Base-by-base conservation (phyloP, 1,140 invertebrate genomes). In the Potamilus streckersoni region DNA sequence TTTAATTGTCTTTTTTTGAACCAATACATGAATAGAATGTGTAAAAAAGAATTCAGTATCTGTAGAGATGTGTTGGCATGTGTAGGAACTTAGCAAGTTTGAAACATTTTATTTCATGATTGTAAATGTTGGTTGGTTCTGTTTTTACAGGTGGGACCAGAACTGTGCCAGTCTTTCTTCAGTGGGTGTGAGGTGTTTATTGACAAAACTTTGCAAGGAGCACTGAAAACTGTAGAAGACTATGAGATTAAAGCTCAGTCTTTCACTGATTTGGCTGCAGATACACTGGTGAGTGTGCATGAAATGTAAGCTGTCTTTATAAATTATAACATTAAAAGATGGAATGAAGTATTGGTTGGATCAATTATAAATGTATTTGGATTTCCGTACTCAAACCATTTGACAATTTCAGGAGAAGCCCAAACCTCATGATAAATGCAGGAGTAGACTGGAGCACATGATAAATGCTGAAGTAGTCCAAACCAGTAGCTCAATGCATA, bases 121-220 rank as follows among this genome's bases (percentile, higher is more conserved):
- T 66, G 14, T 69, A 56, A 19, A 49, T 69, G 15, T 49, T n/a
- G 27, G 49, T 13, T 57, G 12, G 17, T 23, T n/a, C n/a, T 59
- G 79, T 0, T 78, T 71, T 79, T 79, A 16, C 77, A 89, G 87
- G 62, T 86, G 23, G 78, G 76, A 75, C 14, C 72, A 49, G 83
- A 84, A 11, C 71, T 89, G 2, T 81, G 80, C 55, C 81, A 84
- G 70, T 71, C 79, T 1, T 88, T 89, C 75, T 78, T 87, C 27
- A 73, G 31, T 64, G 87, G 87, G 6, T 82, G 86, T 78, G 84
- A 85, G 56, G 61, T 75, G 15, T 83, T 86, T 62, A 74, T 87
- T 14, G 84, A 83, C 77, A 85, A 82, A 61, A 83, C 83, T 6
- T 76, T 88, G 63, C 82, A 86, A 65, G 81, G 82, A 14, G 83